phyloP scores from a whole-genome alignment of 2,113 vertebrate genomes.

The Atractosteus spatula region DNA sequence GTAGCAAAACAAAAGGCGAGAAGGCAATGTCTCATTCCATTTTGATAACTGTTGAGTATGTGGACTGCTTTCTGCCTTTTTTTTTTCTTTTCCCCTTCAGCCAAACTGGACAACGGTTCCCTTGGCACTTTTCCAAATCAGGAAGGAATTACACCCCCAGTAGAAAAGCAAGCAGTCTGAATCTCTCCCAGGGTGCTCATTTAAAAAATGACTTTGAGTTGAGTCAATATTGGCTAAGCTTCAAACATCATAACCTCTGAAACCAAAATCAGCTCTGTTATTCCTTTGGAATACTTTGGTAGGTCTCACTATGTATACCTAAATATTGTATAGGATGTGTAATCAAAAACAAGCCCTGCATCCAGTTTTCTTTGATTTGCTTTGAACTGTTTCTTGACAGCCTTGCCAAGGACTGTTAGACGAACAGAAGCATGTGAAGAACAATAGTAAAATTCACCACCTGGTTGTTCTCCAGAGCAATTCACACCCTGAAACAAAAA shows the following conservation, averaged over 20 bases:
- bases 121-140: background rate
- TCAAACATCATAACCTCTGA: background rate
- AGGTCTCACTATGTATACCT: background rate
- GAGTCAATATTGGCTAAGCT: background rate
- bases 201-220: slow-evolving; percentile 15
- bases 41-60: background rate
- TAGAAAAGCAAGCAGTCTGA: background rate
- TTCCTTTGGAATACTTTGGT: slow-evolving; percentile 1
- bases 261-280: slow-evolving; percentile 8
- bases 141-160: background rate
- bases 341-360: background rate
- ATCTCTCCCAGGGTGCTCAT: background rate
- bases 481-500: background rate
- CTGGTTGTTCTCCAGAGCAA: background rate
- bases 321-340: background rate
- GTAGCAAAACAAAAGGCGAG: background rate
- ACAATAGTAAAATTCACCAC: background rate
- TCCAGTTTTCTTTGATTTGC: background rate
- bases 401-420: background rate
- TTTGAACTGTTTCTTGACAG: background rate
- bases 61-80: slow-evolving; percentile 6
- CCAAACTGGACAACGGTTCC: too few species aligned
- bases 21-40: background rate
- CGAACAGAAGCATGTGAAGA: too few species aligned
- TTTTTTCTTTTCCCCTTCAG: background rate